phyloP scores from a whole-genome alignment of 2,888 invertebrate species.

The Pelosia muscerda region DNA sequence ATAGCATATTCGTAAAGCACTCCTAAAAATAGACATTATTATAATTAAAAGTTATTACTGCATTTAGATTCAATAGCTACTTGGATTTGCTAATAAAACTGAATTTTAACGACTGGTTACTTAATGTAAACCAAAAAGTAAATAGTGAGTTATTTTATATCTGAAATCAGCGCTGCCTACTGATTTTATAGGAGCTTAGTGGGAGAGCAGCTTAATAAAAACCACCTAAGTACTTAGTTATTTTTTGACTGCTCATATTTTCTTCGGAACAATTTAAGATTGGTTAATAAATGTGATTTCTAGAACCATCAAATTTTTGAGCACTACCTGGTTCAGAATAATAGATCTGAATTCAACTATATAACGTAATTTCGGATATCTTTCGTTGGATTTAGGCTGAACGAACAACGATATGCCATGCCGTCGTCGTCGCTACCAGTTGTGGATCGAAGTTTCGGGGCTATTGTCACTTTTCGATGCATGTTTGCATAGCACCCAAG shows the following conservation, averaged over 20 bases:
- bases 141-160: conserved; percentile 9
- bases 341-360: too few relatives aligned
- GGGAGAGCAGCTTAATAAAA: conserved; percentile 13
- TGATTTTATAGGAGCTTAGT: conserved; percentile 10
- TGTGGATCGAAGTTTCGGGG: too few relatives aligned
- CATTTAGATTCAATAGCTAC: conserved; percentile 29
- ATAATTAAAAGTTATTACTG: conserved; percentile 15
- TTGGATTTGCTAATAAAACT: conserved; percentile 41
- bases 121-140: conserved; percentile 28
- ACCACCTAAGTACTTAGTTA: neutral
- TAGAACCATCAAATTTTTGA: too few relatives aligned
- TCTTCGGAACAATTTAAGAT: neutral
- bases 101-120: conserved; percentile 30
- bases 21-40: neutral
- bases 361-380: too few relatives aligned
- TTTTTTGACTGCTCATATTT: neutral
- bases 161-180: neutral
- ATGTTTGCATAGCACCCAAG: too few relatives aligned
- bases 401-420: too few relatives aligned
- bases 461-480: too few relatives aligned
- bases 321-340: too few relatives aligned
- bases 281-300: neutral
- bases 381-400: neutral
- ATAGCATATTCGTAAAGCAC: neutral
- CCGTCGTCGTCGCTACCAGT: too few relatives aligned